Evolutionary conservation across 2,113 vertebrate genomes (phyloP).

Genomic region (Hippocampus comes): DNA sequence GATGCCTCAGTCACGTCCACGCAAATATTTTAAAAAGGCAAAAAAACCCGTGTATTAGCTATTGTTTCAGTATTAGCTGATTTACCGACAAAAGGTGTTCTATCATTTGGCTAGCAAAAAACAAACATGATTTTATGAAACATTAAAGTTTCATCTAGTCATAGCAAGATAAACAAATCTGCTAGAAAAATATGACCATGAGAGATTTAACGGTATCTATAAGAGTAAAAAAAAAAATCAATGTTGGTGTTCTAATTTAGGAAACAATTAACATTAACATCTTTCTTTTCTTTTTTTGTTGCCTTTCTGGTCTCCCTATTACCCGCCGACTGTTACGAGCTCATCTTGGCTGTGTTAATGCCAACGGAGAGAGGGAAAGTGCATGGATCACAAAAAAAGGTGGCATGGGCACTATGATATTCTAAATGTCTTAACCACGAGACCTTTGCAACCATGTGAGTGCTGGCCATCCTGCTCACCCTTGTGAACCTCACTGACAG

Average conservation of each 20-base stretch:
- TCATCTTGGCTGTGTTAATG: not conserved
- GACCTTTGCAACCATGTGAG: slow-evolving; percentile 33
- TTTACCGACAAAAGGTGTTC: no score
- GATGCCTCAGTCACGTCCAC: slow-evolving; percentile 20
- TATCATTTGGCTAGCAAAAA: no score
- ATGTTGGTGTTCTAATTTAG: no score
- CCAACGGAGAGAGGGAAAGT: not conserved
- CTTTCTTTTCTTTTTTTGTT: not conserved
- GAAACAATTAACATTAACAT: not conserved
- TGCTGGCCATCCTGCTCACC: slow-evolving; percentile 32
- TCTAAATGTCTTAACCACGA: slow-evolving; percentile 17
- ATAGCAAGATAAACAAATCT: no score
- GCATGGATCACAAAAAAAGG: not conserved
- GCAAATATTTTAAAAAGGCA: slow-evolving; percentile 36
- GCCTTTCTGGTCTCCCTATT: not conserved
- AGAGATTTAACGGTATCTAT: no score
- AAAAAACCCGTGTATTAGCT: slow-evolving; percentile 31
- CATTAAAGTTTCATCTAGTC: no score
- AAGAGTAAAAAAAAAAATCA: no score
- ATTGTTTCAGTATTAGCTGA: not conserved
- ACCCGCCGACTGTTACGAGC: not conserved
- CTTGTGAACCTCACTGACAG: slow-evolving; percentile 37
- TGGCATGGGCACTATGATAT: not conserved
- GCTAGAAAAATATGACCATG: no score
- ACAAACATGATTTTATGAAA: no score